Evolutionary conservation across 2,113 vertebrate species (phyloP).

Genomic region (Zeus faber): DNA sequence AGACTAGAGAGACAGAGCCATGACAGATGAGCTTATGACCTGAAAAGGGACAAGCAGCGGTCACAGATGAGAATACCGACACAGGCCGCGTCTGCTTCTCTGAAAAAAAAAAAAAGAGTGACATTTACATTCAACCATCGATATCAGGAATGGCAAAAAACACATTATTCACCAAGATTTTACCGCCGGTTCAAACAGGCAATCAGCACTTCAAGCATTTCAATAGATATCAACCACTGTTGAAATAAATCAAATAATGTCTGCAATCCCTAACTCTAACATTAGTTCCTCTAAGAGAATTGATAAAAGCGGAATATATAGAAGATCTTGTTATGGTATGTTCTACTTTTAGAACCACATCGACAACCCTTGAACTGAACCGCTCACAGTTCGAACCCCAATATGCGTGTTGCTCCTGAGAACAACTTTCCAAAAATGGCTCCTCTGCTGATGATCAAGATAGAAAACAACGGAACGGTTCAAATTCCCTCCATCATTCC

Average conservation of each 20-base stretch:
- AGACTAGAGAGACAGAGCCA: conserved; percentile 21
- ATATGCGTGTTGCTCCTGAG: too few species aligned
- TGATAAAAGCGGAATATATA: neutral
- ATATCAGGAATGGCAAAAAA: conserved; percentile 18
- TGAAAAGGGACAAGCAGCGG: neutral
- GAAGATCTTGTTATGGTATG: too few species aligned
- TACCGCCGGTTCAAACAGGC: too few species aligned
- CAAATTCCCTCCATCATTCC: too few species aligned
- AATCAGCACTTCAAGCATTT: neutral
- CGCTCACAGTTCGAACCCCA: too few species aligned
- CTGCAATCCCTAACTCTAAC: neutral
- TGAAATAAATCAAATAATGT: neutral
- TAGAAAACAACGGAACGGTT: too few species aligned
- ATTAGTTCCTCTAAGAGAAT: neutral
- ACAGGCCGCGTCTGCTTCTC: too few species aligned
- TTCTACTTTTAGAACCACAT: too few species aligned
- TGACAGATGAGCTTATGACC: neutral
- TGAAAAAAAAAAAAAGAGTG: too few species aligned
- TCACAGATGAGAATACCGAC: conserved; percentile 4
- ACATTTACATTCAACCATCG: conserved; percentile 64
- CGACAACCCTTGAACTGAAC: too few species aligned
- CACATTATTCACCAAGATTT: neutral
- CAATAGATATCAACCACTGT: neutral
- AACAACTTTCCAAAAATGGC: too few species aligned
- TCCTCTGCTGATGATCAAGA: too few species aligned